Percentiles rank a stretch among this genome's conserved stretches.
These are phyloP conservation scores for Spodoptera litura DNA, from an alignment of 1,140 invertebrate genomes.

Conservation along the genomic window DNA sequence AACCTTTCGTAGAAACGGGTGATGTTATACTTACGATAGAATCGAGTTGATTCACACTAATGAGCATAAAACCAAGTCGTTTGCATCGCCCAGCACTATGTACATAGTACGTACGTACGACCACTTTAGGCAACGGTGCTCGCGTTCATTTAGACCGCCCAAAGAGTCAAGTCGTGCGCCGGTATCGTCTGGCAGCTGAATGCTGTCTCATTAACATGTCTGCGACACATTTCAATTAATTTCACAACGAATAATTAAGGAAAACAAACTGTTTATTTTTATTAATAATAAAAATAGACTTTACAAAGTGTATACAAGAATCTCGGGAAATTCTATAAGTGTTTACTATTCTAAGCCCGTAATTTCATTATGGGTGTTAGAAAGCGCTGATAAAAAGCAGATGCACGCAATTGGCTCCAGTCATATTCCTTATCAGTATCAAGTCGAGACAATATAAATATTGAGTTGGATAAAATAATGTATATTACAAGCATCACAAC, in stretches of 20 bases:
- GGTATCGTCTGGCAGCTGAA: constrained; percentile 18
- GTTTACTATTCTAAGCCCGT: constrained; percentile 7
- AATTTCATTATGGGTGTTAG: constrained; percentile 23
- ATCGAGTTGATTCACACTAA: constrained; percentile 2
- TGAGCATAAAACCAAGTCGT: constrained; percentile 12
- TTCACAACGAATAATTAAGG: constrained; percentile 14
- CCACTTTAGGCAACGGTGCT: constrained; percentile 1
- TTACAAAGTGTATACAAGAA: neutral
- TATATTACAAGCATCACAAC: constrained; percentile 44
- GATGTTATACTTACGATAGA: neutral
- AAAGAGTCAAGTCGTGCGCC: constrained; percentile 13
- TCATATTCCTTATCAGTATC: constrained; percentile 31
- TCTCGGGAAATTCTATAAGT: constrained; percentile 7
- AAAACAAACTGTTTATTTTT: constrained; percentile 13
- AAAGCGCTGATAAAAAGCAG: constrained; percentile 20
- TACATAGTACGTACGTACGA: constrained; percentile 7
- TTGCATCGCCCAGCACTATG: neutral
- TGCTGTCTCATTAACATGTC: constrained; percentile 36
- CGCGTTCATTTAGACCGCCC: constrained; percentile 26
- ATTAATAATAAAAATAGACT: constrained; percentile 5
- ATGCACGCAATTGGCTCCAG: constrained; percentile 20
- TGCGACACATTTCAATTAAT: constrained; percentile 3
- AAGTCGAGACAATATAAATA: constrained; percentile 46
- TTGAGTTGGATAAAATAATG: constrained; percentile 46
- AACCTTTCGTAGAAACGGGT: too few relatives aligned